Conservation (phyloP, 2,797 vertebrate species). For the Phataginus tricuspis region DNA sequence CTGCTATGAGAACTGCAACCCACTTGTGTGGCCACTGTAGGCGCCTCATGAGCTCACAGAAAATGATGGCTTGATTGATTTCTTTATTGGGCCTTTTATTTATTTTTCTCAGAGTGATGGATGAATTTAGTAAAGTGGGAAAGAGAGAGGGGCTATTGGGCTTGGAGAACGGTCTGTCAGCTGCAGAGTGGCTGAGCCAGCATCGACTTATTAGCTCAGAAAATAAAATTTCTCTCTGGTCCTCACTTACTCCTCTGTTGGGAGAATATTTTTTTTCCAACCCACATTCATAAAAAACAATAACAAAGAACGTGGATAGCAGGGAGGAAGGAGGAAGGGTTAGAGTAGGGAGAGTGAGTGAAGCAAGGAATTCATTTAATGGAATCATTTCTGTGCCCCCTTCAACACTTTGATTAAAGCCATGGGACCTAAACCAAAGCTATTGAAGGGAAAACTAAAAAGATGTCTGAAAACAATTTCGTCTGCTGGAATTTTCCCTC, state of each 20-base stretch:
- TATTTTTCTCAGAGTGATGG: constrained; percentile 70
- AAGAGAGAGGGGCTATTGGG: constrained; percentile 70
- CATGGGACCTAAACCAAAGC: constrained; percentile 84
- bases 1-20: neutral
- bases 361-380: constrained; percentile 72
- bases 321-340: neutral
- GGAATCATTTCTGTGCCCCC: constrained; percentile 79
- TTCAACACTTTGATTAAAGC: constrained; percentile 86
- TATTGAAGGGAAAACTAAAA: constrained; percentile 81
- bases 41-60: neutral
- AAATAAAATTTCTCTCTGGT: constrained; percentile 81
- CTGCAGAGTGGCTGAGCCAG: constrained; percentile 80
- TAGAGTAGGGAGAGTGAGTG: constrained; percentile 38
- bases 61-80: constrained; percentile 65
- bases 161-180: constrained; percentile 81
- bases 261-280: constrained; percentile 79
- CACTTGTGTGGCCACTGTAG: neutral
- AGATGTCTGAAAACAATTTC: constrained; percentile 85
- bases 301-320: constrained; percentile 17
- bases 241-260: constrained; percentile 73
- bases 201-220: constrained; percentile 82
- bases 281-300: constrained; percentile 80
- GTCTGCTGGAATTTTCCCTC: constrained; percentile 77
- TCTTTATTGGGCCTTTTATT: constrained; percentile 54
- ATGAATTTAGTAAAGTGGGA: constrained; percentile 73